phyloP scores from a whole-genome alignment of 2,888 invertebrate species.

The Drosophila rellima region DNA sequence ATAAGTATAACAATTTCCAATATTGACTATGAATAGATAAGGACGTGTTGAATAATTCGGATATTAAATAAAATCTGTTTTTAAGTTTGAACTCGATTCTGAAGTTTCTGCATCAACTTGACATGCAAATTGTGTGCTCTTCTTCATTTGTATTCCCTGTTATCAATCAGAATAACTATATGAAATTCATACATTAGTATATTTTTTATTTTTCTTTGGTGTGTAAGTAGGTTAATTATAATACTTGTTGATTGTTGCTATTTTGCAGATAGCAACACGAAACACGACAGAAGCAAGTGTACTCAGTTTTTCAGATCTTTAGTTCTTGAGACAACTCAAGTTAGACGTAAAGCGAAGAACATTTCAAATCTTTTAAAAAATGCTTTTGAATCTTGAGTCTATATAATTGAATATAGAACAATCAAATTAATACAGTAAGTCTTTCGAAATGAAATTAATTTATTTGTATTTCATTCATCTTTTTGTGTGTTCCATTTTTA shows the following conservation, averaged over 20 bases:
- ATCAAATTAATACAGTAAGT: background rate
- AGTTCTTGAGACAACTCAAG: background rate
- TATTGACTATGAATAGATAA: too few species aligned
- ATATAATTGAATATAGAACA: background rate
- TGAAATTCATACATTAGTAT: background rate
- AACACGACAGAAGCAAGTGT: background rate
- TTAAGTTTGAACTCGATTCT: background rate
- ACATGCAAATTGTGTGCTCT: background rate
- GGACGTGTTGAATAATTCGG: too few species aligned
- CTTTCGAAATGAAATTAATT: background rate
- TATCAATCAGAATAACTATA: conserved; percentile 5
- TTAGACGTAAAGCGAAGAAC: background rate
- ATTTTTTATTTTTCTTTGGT: background rate
- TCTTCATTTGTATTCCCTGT: background rate
- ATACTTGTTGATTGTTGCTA: conserved; percentile 1
- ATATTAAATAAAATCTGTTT: background rate
- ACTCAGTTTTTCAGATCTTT: background rate
- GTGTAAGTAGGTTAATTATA: conserved; percentile 29
- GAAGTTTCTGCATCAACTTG: background rate
- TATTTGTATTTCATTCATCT: background rate
- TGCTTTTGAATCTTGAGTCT: background rate
- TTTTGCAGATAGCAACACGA: conserved; percentile 24
- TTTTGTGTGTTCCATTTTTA: background rate
- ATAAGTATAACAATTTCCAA: too few species aligned
- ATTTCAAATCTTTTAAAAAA: background rate